Evolutionary conservation across 2,113 vertebrate genomes (phyloP).

Genomic region (Podocnemis expansa): DNA sequence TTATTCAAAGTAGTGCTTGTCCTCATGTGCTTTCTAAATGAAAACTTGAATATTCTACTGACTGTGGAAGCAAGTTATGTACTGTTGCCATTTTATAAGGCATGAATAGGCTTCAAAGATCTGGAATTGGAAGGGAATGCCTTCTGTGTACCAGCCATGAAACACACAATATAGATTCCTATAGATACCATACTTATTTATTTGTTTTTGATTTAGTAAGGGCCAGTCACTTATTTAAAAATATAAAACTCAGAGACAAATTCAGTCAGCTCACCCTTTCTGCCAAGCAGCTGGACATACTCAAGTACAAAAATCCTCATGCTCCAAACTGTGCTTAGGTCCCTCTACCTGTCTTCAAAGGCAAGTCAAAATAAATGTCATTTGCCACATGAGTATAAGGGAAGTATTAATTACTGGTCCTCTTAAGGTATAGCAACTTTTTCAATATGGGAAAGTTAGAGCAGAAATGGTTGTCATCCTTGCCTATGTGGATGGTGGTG

Average conservation of each 20-base stretch:
- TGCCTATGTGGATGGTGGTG: fast-evolving
- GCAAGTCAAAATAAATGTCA: not conserved
- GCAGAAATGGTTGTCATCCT: not conserved
- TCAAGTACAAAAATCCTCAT: not conserved
- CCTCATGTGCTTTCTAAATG: not conserved
- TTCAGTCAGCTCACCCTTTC: not conserved
- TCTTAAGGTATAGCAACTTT: not conserved
- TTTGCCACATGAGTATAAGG: not conserved
- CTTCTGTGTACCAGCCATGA: not conserved
- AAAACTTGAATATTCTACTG: not conserved
- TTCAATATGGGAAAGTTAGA: not conserved
- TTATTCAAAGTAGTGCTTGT: constrained; percentile 21
- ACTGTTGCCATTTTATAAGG: not conserved
- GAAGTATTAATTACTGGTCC: not conserved
- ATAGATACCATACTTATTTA: not conserved
- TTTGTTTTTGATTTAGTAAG: not conserved
- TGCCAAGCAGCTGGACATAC: not conserved
- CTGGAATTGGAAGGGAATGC: not conserved
- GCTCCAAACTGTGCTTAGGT: not conserved
- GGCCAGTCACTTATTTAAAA: fast-evolving
- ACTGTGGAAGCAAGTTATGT: not conserved
- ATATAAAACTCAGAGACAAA: not conserved
- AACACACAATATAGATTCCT: not conserved
- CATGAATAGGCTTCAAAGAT: not conserved
- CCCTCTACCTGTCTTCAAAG: not conserved